Conservation (phyloP, 2,113 vertebrate genomes). For the Lagopus leucura region DNA sequence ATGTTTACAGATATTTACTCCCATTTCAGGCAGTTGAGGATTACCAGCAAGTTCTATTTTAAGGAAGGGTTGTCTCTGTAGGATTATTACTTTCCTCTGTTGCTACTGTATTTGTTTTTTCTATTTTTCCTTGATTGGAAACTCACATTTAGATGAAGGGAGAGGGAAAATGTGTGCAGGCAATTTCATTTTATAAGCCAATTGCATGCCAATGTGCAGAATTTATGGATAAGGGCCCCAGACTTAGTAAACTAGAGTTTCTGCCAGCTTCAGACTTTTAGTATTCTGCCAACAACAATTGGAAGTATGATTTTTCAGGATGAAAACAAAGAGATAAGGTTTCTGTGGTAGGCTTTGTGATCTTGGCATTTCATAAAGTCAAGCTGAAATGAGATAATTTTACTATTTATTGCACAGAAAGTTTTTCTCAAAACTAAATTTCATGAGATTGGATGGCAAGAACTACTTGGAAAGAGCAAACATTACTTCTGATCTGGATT, state of each 20-base stretch:
- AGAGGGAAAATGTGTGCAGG: rapidly evolving
- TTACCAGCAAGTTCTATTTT: neutral
- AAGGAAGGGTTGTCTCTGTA: neutral
- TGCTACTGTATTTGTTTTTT: neutral
- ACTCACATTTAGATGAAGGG: neutral
- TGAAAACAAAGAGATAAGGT: neutral
- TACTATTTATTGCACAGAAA: neutral
- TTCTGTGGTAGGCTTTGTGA: neutral
- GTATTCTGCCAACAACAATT: neutral
- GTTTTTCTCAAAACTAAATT: neutral
- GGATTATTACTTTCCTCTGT: neutral
- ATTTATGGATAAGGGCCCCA: neutral
- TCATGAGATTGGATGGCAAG: neutral
- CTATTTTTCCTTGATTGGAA: neutral
- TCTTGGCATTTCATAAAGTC: neutral
- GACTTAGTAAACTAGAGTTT: neutral
- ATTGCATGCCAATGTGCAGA: neutral
- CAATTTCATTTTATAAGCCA: neutral
- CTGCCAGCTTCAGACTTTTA: neutral
- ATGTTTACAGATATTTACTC: neutral
- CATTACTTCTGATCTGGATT: neutral
- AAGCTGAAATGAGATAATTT: neutral
- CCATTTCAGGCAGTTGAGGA: neutral
- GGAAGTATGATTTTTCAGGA: neutral
- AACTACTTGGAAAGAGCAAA: neutral